Conservation (phyloP, 2,888 invertebrate species). For the Chloroclystis v-ata region DNA sequence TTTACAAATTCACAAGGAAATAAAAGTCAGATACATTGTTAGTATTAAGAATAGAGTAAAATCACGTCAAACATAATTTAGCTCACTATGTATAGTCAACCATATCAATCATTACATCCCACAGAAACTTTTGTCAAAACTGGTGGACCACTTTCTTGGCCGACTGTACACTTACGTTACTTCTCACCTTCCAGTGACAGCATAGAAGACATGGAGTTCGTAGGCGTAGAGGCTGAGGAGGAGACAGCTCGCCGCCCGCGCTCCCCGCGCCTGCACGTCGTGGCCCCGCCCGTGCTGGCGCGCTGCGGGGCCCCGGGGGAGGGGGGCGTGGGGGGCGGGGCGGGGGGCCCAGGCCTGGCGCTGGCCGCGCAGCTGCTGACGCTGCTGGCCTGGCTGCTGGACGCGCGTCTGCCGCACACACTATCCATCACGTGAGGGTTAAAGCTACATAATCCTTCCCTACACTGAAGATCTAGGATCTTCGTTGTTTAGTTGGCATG, state of each 20-base stretch:
- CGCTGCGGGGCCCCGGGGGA: slow-evolving; percentile 54
- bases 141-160: too few relatives aligned
- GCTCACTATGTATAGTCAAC: too few relatives aligned
- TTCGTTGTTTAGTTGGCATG: too few relatives aligned
- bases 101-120: too few relatives aligned
- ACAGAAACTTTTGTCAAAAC: too few relatives aligned
- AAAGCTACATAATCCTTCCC: too few relatives aligned
- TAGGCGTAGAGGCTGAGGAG: slow-evolving; percentile 79
- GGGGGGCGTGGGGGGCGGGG: neutral
- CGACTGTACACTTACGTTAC: neutral
- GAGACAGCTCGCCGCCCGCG: slow-evolving; percentile 81
- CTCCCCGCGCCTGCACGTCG: slow-evolving; percentile 83
- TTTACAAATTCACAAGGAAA: too few relatives aligned
- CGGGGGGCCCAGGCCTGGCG: slow-evolving; percentile 81
- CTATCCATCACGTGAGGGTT: slow-evolving; percentile 43
- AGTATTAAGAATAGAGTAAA: too few relatives aligned
- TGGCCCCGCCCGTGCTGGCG: slow-evolving; percentile 84
- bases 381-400: slow-evolving; percentile 89
- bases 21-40: too few relatives aligned
- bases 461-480: too few relatives aligned
- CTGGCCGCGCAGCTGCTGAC: slow-evolving; percentile 91
- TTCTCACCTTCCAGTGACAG: slow-evolving; percentile 74
- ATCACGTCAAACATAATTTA: too few relatives aligned
- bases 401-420: slow-evolving; percentile 85
- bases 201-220: slow-evolving; percentile 89